These are phyloP conservation scores for Drymodes brunneopygia DNA, from an alignment of 2,113 vertebrate species.

Conservation along the genomic window DNA sequence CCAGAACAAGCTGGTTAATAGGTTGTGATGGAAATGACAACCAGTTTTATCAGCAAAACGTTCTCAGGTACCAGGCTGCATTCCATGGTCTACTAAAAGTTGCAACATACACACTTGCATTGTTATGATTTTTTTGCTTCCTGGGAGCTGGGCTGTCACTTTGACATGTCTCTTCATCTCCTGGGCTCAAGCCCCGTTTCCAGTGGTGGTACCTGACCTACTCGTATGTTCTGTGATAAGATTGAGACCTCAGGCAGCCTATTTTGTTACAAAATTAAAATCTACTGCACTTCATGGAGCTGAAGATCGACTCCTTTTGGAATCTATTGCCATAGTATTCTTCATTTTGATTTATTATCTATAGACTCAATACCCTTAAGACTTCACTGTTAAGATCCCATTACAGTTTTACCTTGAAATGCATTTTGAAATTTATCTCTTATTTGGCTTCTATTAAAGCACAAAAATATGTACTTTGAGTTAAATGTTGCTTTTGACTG, in stretches of 20 bases:
- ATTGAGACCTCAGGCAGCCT: not conserved
- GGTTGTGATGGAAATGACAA: not conserved
- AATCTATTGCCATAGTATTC: not conserved
- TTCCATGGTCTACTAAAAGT: too few relatives aligned
- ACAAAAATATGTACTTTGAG: not conserved
- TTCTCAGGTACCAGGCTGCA: not conserved
- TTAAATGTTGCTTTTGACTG: not conserved
- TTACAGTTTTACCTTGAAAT: not conserved
- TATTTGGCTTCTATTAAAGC: not conserved
- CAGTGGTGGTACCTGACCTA: not conserved
- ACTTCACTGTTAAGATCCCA: not conserved
- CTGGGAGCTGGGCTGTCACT: not conserved
- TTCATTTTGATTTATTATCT: not conserved
- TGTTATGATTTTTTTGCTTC: not conserved
- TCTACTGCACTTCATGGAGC: not conserved
- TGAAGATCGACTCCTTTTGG: not conserved
- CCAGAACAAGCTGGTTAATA: not conserved
- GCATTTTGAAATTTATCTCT: not conserved
- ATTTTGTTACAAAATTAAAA: not conserved
- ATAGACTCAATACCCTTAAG: not conserved
- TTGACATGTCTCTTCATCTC: not conserved
- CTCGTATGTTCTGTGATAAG: fast-evolving
- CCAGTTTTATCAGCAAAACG: not conserved
- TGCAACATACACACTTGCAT: not conserved
- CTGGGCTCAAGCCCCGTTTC: not conserved